Conservation (phyloP, 2,113 vertebrate genomes). For the Rhinoderma darwinii region DNA sequence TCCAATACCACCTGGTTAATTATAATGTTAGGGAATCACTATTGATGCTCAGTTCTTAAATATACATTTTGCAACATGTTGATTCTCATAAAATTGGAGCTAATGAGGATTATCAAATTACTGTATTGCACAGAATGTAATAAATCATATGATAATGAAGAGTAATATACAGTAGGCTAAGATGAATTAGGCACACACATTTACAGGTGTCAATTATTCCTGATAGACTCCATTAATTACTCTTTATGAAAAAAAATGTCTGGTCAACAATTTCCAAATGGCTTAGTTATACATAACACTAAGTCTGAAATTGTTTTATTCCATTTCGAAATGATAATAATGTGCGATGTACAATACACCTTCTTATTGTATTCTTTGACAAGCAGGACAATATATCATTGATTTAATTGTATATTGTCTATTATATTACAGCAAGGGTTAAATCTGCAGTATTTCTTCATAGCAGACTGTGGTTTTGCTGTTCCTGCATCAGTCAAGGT, state of each 20-base stretch:
- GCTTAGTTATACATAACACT: not conserved
- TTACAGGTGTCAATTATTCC: not conserved
- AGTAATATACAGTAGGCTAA: not conserved
- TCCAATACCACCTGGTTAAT: not conserved
- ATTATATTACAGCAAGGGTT: conserved; percentile 17
- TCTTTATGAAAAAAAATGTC: not conserved
- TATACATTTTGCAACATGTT: not conserved
- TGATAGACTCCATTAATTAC: not conserved
- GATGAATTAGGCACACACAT: not conserved
- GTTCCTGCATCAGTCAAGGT: conserved; percentile 56
- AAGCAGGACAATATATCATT: not conserved
- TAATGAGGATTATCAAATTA: not conserved
- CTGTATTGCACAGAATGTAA: not conserved
- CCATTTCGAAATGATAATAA: not conserved
- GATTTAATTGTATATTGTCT: not conserved
- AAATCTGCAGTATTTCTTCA: conserved; percentile 54
- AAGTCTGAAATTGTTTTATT: not conserved
- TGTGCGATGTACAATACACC: not conserved
- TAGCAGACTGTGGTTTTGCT: conserved; percentile 53
- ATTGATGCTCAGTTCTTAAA: not conserved
- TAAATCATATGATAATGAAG: not conserved
- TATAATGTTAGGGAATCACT: not conserved
- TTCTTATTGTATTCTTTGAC: not conserved
- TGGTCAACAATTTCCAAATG: not conserved
- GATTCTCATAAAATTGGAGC: not conserved